Conservation (phyloP, 2,113 vertebrate species). For the Glaucidium brasilianum region DNA sequence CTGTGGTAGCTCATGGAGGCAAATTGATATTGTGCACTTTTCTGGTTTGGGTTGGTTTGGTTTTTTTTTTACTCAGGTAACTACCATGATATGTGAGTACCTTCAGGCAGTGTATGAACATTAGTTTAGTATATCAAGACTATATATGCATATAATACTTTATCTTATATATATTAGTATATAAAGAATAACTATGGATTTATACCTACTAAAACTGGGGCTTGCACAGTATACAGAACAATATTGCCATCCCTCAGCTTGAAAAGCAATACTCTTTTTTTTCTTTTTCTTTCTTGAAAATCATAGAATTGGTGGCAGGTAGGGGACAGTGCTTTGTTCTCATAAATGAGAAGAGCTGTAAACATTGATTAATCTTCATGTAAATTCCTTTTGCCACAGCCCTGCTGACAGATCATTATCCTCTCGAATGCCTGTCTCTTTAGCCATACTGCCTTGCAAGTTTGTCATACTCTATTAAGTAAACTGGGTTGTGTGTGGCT, state of each 20-base stretch:
- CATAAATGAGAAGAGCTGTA: constrained; percentile 67
- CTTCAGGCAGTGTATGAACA: neutral
- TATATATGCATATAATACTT: too few relatives aligned
- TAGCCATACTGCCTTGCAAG: constrained; percentile 27
- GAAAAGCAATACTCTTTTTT: constrained; percentile 27
- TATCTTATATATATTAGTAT: too few relatives aligned
- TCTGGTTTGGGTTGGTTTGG: neutral
- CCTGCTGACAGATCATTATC: constrained; percentile 65
- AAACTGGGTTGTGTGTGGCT: constrained; percentile 5
- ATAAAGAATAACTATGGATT: constrained; percentile 7
- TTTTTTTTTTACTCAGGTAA: neutral
- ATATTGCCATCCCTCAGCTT: constrained; percentile 29
- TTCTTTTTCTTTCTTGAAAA: neutral
- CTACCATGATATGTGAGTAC: neutral
- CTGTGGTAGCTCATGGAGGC: constrained; percentile 34
- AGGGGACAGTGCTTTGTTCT: constrained; percentile 56
- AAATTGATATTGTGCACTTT: neutral
- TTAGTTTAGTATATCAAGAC: too few relatives aligned
- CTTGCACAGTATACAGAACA: constrained; percentile 34
- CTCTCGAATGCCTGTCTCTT: constrained; percentile 42
- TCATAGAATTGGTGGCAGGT: constrained; percentile 30
- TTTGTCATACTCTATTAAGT: constrained; percentile 56
- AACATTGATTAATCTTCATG: constrained; percentile 75
- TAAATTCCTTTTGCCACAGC: constrained; percentile 62
- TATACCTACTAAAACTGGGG: neutral